Evolutionary conservation across 2,888 invertebrate genomes (phyloP).

Genomic region (Tineola bisselliella): DNA sequence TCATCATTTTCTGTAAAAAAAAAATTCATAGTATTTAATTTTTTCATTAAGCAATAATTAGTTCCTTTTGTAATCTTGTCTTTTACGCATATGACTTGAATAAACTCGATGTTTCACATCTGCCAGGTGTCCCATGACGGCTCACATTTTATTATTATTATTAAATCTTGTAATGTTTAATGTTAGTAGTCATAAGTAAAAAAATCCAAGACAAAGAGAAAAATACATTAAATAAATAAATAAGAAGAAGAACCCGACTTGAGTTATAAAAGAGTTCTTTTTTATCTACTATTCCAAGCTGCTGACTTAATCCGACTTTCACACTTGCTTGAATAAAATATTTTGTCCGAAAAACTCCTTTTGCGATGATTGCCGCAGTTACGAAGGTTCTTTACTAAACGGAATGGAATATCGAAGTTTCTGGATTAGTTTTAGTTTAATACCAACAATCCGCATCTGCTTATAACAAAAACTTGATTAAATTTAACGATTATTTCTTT

Average conservation of each 20-base stretch:
- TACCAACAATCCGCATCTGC: background rate
- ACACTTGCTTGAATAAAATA: background rate
- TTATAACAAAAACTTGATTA: too few species aligned
- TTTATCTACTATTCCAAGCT: background rate
- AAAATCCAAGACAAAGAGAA: background rate
- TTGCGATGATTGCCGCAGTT: background rate
- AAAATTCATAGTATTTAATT: too few species aligned
- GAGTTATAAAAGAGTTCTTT: background rate
- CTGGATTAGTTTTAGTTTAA: conserved; percentile 2
- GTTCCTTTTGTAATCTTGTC: too few species aligned
- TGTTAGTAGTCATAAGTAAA: too few species aligned
- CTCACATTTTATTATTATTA: too few species aligned
- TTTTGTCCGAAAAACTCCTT: background rate
- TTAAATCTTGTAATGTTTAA: too few species aligned
- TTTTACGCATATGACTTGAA: too few species aligned
- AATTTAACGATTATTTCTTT: too few species aligned
- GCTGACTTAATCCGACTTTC: conserved; percentile 5
- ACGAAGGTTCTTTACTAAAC: background rate
- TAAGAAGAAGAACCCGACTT: background rate
- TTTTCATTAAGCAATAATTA: too few species aligned
- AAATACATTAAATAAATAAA: background rate
- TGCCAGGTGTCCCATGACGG: too few species aligned
- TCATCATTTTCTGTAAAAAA: too few species aligned
- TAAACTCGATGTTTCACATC: too few species aligned
- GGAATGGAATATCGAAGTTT: background rate